phyloP scores from a whole-genome alignment of 2,797 vertebrate genomes.

The Sitta carolinensis region DNA sequence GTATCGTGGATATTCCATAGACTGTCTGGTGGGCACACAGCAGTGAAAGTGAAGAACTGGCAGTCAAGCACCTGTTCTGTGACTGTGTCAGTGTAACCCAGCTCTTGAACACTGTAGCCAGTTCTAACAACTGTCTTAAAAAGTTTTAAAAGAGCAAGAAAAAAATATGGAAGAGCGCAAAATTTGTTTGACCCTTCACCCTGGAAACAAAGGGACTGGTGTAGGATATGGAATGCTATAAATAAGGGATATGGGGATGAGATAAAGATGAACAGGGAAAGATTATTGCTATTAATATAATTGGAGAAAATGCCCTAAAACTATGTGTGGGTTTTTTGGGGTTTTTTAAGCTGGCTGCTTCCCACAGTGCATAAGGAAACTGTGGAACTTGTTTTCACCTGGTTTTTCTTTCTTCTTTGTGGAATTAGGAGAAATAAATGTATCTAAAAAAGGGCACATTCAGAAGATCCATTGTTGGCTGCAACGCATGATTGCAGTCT shows the following conservation, averaged over 20 bases:
- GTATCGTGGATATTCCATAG: background rate
- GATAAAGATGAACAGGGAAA: background rate
- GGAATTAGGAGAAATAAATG: background rate
- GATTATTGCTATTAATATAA: background rate
- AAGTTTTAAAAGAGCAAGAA: background rate
- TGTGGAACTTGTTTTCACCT: background rate
- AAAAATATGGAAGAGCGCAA: rapidly evolving
- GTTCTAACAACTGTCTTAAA: background rate
- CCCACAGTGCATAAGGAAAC: background rate
- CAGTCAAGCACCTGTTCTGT: background rate
- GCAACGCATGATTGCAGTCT: background rate
- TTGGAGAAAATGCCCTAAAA: background rate
- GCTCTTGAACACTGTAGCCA: background rate
- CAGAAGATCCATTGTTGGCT: background rate
- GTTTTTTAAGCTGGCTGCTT: background rate
- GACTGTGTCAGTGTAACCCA: background rate
- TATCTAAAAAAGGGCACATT: background rate
- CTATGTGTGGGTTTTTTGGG: background rate
- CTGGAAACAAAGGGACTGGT: background rate
- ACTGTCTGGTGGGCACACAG: background rate
- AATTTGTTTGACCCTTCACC: background rate
- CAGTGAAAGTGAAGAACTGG: background rate
- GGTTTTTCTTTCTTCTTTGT: background rate
- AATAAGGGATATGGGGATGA: background rate
- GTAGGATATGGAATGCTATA: background rate